A percentile compares a stretch with the other conserved stretches of the same genome.
Conservation (phyloP, 2,113 vertebrate genomes). For the Chaetorhynchus papuensis region DNA sequence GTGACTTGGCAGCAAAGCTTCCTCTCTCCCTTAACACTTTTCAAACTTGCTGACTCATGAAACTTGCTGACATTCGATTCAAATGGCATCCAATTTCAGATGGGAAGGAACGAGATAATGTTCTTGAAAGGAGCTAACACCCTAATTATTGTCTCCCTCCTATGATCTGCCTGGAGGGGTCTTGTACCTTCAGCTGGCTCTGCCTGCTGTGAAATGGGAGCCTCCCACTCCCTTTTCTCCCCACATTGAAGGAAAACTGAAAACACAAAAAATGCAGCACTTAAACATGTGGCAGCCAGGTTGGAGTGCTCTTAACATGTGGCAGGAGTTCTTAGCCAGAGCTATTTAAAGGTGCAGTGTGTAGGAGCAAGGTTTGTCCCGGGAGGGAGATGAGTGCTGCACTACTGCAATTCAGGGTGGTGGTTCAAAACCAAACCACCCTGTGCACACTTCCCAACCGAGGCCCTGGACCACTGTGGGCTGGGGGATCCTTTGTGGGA, state of each 20-base stretch:
- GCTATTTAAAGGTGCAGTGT: conserved; percentile 63
- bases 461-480: neutral
- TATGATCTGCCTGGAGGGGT: neutral
- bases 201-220: neutral
- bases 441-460: fast-evolving
- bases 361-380: neutral
- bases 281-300: conserved; percentile 69
- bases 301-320: conserved; percentile 55
- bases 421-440: neutral
- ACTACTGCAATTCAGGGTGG: neutral
- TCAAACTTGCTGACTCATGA: neutral
- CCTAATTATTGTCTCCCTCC: neutral
- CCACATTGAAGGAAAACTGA: neutral
- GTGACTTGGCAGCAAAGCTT: conserved; percentile 37
- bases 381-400: fast-evolving
- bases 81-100: neutral
- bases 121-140: conserved; percentile 3
- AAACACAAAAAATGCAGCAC: conserved; percentile 23
- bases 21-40: neutral
- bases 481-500: neutral
- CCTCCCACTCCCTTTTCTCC: neutral
- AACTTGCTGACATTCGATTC: neutral
- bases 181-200: neutral
- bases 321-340: conserved; percentile 57
- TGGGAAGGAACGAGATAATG: neutral